A percentile compares a stretch with the other conserved stretches of the same genome.
phyloP scores from a whole-genome alignment of 2,888 invertebrate species.

The Drosophila nr. perissopoda region DNA sequence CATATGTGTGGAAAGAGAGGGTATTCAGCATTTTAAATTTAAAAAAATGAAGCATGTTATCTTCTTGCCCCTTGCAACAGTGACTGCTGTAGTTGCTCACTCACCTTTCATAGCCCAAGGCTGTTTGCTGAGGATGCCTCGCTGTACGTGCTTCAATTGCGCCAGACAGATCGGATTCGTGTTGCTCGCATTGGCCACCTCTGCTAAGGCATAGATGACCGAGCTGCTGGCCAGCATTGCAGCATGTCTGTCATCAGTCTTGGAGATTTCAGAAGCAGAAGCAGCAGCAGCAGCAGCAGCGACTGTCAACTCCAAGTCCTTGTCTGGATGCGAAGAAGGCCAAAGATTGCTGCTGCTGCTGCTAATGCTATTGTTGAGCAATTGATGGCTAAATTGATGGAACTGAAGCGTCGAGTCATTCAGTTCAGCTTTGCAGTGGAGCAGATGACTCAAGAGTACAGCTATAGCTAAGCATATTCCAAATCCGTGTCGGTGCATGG shows the following conservation, averaged over 20 bases:
- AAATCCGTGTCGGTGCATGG: slow-evolving; percentile 41
- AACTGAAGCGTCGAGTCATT: slow-evolving; percentile 42
- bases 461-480: slow-evolving; percentile 22
- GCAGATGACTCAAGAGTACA: slow-evolving; percentile 1
- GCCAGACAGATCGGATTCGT: slow-evolving; percentile 82
- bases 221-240: slow-evolving; percentile 75
- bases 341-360: slow-evolving; percentile 28
- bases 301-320: slow-evolving; percentile 19
- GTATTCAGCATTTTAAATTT: background rate
- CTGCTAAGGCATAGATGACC: slow-evolving; percentile 83
- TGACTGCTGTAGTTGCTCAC: slow-evolving; percentile 52
- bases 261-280: background rate
- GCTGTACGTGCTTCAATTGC: slow-evolving; percentile 84
- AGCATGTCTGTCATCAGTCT: slow-evolving; percentile 30
- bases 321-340: slow-evolving; percentile 17
- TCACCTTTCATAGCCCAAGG: slow-evolving; percentile 86
- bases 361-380: slow-evolving; percentile 16
- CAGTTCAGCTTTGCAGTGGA: slow-evolving; percentile 7
- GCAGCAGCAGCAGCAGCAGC: background rate
- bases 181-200: slow-evolving; percentile 77
- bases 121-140: slow-evolving; percentile 84
- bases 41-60: background rate
- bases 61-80: background rate
- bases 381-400: slow-evolving; percentile 13
- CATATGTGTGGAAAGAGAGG: background rate